Evolutionary conservation across 2,113 vertebrate genomes (phyloP).

Genomic region (Stigmatopora nigra): DNA sequence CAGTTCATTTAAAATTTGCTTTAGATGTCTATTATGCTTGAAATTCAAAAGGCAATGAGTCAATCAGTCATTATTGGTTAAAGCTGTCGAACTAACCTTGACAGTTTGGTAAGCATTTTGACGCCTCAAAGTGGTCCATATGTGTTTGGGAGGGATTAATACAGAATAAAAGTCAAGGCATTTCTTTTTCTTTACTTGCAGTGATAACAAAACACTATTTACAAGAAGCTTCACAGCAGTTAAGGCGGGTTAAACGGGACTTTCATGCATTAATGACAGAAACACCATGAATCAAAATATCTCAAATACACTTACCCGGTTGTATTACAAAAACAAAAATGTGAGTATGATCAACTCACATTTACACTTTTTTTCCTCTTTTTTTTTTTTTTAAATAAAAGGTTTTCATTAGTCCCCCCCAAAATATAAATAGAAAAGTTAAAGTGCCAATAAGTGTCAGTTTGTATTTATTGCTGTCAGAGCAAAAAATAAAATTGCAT

Average conservation of each 20-base stretch:
- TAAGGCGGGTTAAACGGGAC: constrained; percentile 48
- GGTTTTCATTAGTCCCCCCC: constrained; percentile 43
- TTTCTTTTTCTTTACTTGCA: background rate
- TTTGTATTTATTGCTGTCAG: constrained; percentile 21
- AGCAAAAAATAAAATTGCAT: background rate
- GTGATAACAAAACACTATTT: constrained; percentile 25
- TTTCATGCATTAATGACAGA: constrained; percentile 67
- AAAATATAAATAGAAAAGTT: constrained; percentile 47
- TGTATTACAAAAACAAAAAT: constrained; percentile 68
- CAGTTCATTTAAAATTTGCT: too few relatives aligned
- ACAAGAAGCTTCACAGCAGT: constrained; percentile 70
- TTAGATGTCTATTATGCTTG: too few relatives aligned
- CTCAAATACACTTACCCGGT: constrained; percentile 61
- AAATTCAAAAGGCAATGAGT: too few relatives aligned
- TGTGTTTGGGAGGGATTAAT: background rate
- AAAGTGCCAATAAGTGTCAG: constrained; percentile 52
- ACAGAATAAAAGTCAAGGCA: background rate
- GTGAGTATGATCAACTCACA: constrained; percentile 58
- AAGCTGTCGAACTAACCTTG: too few relatives aligned
- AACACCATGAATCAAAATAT: constrained; percentile 7
- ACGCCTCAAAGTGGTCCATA: background rate
- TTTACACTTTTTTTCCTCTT: constrained; percentile 27
- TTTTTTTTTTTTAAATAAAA: background rate
- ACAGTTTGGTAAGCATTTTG: too few relatives aligned
- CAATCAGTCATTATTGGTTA: too few relatives aligned